phyloP scores from a whole-genome alignment of 2,888 invertebrate genomes.

The Candidula unifasciata region DNA sequence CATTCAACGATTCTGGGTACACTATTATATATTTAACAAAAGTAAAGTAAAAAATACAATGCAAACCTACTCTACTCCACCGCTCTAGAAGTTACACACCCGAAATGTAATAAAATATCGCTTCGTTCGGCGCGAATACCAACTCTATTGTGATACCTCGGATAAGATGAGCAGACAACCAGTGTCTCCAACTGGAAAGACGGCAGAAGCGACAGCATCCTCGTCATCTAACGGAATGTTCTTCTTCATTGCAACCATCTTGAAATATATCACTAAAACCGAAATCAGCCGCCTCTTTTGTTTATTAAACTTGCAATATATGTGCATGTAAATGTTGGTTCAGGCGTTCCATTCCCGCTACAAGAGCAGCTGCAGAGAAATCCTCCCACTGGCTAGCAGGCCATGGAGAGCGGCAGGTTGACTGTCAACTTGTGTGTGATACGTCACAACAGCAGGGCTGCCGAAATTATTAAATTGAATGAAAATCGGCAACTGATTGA shows the following conservation, averaged over 20 bases:
- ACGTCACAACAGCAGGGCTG: too few species aligned
- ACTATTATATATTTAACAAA: not conserved
- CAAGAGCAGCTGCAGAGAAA: not conserved
- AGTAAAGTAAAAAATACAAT: not conserved
- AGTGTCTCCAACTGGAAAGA: too few species aligned
- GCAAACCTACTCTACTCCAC: not conserved
- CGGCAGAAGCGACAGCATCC: not conserved
- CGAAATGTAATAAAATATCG: not conserved
- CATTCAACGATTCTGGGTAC: not conserved
- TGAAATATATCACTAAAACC: not conserved
- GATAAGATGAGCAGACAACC: too few species aligned
- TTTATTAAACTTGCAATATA: not conserved
- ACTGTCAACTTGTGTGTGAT: conserved; percentile 37
- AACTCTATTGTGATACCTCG: too few species aligned
- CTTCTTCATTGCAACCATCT: not conserved
- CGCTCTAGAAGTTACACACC: not conserved
- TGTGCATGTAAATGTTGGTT: not conserved
- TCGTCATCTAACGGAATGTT: not conserved
- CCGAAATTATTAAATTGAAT: too few species aligned
- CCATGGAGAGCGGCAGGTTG: conserved; percentile 33
- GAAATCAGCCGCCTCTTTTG: too few species aligned
- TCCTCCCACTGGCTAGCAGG: conserved; percentile 8
- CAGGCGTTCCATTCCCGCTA: not conserved
- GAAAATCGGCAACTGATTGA: too few species aligned
- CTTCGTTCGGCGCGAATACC: not conserved